Evolutionary conservation across 2,113 vertebrate genomes (phyloP).

Genomic region (Stegastes partitus): DNA sequence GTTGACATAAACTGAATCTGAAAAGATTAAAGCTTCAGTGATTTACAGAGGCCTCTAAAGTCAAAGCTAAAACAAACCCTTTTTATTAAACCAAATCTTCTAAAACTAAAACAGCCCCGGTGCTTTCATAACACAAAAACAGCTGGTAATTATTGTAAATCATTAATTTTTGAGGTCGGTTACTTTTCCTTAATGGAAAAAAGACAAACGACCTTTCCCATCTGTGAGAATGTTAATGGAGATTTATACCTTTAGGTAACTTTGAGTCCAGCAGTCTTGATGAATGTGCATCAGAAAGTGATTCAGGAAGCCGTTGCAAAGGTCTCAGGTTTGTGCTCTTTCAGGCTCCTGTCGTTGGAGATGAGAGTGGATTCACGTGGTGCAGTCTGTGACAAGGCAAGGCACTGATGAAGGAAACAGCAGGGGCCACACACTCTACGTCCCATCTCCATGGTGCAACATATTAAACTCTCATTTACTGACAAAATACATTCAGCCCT

Average conservation of each 20-base stretch:
- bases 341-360: slow-evolving; percentile 54
- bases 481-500: slow-evolving; percentile 81
- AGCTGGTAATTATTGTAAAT: slow-evolving; percentile 26
- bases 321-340: slow-evolving; percentile 59
- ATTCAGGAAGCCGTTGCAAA: slow-evolving; percentile 10
- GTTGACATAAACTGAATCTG: no score
- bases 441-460: slow-evolving; percentile 81
- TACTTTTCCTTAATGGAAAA: slow-evolving; percentile 59
- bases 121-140: slow-evolving; percentile 25
- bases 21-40: no score
- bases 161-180: slow-evolving; percentile 31
- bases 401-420: slow-evolving; percentile 77
- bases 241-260: slow-evolving; percentile 53
- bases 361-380: slow-evolving; percentile 64
- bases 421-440: slow-evolving; percentile 74
- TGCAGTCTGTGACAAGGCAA: slow-evolving; percentile 71
- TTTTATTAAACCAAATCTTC: background rate
- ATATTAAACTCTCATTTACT: slow-evolving; percentile 86
- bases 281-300: slow-evolving; percentile 44
- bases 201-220: slow-evolving; percentile 42
- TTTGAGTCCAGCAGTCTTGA: slow-evolving; percentile 35
- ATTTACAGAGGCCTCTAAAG: background rate
- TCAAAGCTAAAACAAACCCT: background rate
- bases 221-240: slow-evolving; percentile 50
- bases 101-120: background rate